These are phyloP conservation scores for Pheosia tremula DNA, from an alignment of 2,888 invertebrate genomes.

Conservation along the genomic window DNA sequence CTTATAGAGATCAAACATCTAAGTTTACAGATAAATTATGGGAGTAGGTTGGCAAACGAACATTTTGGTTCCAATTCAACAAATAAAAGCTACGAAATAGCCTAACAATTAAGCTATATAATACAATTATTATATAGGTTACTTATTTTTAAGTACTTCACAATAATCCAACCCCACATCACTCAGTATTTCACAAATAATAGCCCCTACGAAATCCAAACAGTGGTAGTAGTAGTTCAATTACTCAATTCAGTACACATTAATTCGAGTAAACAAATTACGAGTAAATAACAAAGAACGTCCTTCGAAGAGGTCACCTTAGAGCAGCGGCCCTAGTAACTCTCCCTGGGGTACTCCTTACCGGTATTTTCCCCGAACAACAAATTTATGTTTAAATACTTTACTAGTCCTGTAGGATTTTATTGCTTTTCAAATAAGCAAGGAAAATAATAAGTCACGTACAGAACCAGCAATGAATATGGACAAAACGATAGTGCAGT, in stretches of 20 bases:
- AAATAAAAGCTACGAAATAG: too few species aligned
- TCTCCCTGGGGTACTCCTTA: conserved; percentile 55
- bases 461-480: conserved; percentile 32
- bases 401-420: conserved; percentile 20
- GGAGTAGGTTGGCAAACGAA: too few species aligned
- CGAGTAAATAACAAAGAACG: conserved; percentile 54
- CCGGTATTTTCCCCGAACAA: conserved; percentile 19
- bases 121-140: not conserved
- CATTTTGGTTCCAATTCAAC: too few species aligned
- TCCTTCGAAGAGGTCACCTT: conserved; percentile 69
- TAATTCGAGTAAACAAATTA: conserved; percentile 56
- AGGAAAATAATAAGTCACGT: not conserved
- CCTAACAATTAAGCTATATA: too few species aligned
- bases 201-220: conserved; percentile 49
- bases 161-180: not conserved
- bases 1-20: too few species aligned
- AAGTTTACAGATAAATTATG: not conserved
- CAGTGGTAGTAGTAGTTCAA: conserved; percentile 62
- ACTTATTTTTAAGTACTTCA: not conserved
- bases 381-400: not conserved
- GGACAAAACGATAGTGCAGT: conserved; percentile 12
- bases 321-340: conserved; percentile 54
- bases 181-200: conserved; percentile 29
- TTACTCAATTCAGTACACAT: conserved; percentile 55
- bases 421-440: conserved; percentile 34